phyloP scores from a whole-genome alignment of 2,888 invertebrate genomes.

The Ochlodes sylvanus region DNA sequence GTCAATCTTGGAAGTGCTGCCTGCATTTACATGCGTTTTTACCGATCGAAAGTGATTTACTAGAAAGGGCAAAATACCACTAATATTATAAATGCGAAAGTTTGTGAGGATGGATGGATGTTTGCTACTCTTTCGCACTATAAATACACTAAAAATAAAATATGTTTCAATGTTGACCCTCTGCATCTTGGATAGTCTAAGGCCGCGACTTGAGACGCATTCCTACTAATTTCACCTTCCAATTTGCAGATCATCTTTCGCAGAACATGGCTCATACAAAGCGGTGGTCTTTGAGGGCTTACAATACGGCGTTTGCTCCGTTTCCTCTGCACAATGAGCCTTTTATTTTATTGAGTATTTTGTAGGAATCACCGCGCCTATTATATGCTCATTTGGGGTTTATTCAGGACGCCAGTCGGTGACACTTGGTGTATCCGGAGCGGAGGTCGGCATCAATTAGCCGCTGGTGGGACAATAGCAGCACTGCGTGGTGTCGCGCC shows the following conservation, averaged over 20 bases:
- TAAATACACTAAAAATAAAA: background rate
- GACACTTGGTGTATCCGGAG: conserved; percentile 72
- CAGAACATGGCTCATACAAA: conserved; percentile 57
- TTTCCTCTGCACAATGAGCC: conserved; percentile 57
- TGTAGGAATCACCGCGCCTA: conserved; percentile 56
- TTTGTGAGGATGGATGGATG: too few species aligned
- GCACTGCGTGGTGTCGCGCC: conserved; percentile 22
- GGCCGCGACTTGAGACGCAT: conserved; percentile 51
- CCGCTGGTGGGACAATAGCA: conserved; percentile 50
- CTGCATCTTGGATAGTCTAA: background rate
- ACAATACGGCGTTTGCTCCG: conserved; percentile 60
- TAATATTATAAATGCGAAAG: too few species aligned
- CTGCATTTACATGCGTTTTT: too few species aligned
- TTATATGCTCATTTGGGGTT: conserved; percentile 75
- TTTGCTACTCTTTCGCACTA: too few species aligned
- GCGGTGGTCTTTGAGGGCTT: conserved; percentile 67
- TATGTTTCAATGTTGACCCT: conserved; percentile 40
- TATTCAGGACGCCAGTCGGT: conserved; percentile 59
- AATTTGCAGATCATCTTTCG: conserved; percentile 67
- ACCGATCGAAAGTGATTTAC: too few species aligned
- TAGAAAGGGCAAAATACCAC: too few species aligned
- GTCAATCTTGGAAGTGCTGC: too few species aligned
- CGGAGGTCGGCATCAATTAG: conserved; percentile 64
- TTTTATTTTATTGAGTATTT: conserved; percentile 53
- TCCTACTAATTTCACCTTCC: conserved; percentile 73